Evolutionary conservation across 1,140 invertebrate genomes (phyloP).

Genomic region (Contarinia nasturtii): DNA sequence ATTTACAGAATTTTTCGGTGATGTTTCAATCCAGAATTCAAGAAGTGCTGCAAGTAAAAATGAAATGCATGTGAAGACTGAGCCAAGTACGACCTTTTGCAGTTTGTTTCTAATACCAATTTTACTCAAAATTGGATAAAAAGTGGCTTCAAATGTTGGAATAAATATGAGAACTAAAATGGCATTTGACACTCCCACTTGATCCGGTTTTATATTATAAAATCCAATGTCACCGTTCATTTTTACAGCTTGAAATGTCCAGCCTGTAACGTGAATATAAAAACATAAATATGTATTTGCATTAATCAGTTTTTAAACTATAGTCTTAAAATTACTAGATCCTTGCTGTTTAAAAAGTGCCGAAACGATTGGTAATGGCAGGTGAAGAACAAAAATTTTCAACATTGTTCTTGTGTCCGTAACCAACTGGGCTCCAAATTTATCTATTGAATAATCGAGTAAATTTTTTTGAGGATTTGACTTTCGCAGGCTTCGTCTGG

Average conservation of each 20-base stretch:
- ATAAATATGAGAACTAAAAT: conserved; percentile 71
- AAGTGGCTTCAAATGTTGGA: conserved; percentile 57
- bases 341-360: conserved; percentile 69
- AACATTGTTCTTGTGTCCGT: conserved; percentile 46
- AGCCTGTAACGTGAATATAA: too few relatives aligned
- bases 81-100: conserved; percentile 36
- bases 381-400: conserved; percentile 46
- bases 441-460: conserved; percentile 61
- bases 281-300: too few relatives aligned
- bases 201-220: conserved; percentile 62
- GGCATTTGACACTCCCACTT: conserved; percentile 78
- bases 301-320: too few relatives aligned
- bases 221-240: conserved; percentile 68
- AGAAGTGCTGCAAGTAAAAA: neutral
- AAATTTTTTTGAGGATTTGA: conserved; percentile 35
- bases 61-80: neutral
- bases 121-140: conserved; percentile 42
- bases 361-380: conserved; percentile 70
- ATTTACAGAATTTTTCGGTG: conserved; percentile 37
- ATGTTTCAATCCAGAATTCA: conserved; percentile 28
- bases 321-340: too few relatives aligned
- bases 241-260: conserved; percentile 76
- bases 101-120: conserved; percentile 33
- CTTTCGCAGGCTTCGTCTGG: conserved; percentile 22
- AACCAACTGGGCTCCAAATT: conserved; percentile 39